Conservation (phyloP, 1,140 invertebrate species). For the Dinoponera quadriceps region DNA sequence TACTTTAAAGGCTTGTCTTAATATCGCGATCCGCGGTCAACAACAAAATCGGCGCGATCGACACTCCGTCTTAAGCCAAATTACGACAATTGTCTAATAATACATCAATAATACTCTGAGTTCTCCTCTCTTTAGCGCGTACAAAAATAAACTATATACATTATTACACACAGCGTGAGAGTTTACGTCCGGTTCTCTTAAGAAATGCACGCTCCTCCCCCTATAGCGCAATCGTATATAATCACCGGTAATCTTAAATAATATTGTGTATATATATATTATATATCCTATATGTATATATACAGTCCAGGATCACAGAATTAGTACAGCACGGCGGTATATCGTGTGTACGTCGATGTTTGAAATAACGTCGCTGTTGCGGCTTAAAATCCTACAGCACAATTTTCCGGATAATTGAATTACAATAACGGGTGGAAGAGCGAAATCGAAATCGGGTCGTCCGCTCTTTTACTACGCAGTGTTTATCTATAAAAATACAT, state of each 20-base stretch:
- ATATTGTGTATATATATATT: conserved; percentile 58
- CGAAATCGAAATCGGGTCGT: conserved; percentile 4
- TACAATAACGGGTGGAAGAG: not conserved
- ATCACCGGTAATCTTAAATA: conserved; percentile 49
- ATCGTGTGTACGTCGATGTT: conserved; percentile 31
- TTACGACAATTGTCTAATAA: conserved; percentile 21
- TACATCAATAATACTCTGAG: conserved; percentile 55
- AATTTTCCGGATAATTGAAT: conserved; percentile 1
- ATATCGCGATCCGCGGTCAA: too few species aligned
- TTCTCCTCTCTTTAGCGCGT: conserved; percentile 49
- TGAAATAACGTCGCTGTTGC: conserved; percentile 43
- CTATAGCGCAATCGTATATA: conserved; percentile 13
- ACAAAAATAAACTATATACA: conserved; percentile 80
- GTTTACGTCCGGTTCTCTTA: conserved; percentile 40
- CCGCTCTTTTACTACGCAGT: not conserved
- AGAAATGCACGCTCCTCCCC: conserved; percentile 59
- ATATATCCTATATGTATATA: conserved; percentile 52
- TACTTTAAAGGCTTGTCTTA: not conserved
- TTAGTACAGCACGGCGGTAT: conserved; percentile 42
- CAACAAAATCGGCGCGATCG: not conserved
- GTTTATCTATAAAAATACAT: conserved; percentile 20
- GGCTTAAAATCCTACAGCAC: conserved; percentile 25
- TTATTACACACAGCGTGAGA: conserved; percentile 57
- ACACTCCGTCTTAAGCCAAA: conserved; percentile 13
- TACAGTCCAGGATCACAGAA: conserved; percentile 78